phyloP scores from a whole-genome alignment of 2,888 invertebrate species.

The Alitta virens region DNA sequence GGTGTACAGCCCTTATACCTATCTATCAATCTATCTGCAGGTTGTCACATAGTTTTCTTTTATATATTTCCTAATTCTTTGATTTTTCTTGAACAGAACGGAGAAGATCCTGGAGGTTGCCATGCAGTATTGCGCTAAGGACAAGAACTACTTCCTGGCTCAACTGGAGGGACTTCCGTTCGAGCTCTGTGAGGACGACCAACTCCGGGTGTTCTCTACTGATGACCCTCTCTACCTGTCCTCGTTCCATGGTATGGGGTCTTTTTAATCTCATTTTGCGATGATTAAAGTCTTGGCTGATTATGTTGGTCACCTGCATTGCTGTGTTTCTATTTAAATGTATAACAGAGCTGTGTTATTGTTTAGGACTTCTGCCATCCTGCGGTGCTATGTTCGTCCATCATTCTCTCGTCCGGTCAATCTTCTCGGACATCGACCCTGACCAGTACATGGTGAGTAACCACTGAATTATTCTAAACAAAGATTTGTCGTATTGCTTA shows the following conservation, averaged over 20 bases:
- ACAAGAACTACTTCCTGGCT: conserved; percentile 24
- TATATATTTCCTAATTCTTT: no score
- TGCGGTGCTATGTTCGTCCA: conserved; percentile 30
- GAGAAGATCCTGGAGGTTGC: conserved; percentile 23
- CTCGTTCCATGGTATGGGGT: conserved; percentile 14
- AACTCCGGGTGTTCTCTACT: conserved; percentile 26
- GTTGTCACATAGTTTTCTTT: no score
- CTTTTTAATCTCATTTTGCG: no score
- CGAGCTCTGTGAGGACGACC: conserved; percentile 29
- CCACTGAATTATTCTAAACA: no score
- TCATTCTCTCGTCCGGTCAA: conserved; percentile 20
- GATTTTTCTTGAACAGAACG: no score
- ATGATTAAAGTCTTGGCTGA: no score
- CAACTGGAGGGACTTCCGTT: conserved; percentile 29
- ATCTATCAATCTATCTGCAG: no score
- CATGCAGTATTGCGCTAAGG: conserved; percentile 28
- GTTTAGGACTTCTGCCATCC: conserved; percentile 25
- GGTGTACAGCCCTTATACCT: no score
- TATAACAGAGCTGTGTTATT: no score
- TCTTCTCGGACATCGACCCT: conserved; percentile 27
- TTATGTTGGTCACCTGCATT: no score
- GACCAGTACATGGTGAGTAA: conserved; percentile 7
- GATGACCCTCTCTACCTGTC: conserved; percentile 29
- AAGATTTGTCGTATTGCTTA: no score
- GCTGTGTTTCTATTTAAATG: no score